Percentiles rank a stretch among this genome's conserved stretches.
Conservation (phyloP, 2,888 invertebrate species). For the Aricia artaxerxes region DNA sequence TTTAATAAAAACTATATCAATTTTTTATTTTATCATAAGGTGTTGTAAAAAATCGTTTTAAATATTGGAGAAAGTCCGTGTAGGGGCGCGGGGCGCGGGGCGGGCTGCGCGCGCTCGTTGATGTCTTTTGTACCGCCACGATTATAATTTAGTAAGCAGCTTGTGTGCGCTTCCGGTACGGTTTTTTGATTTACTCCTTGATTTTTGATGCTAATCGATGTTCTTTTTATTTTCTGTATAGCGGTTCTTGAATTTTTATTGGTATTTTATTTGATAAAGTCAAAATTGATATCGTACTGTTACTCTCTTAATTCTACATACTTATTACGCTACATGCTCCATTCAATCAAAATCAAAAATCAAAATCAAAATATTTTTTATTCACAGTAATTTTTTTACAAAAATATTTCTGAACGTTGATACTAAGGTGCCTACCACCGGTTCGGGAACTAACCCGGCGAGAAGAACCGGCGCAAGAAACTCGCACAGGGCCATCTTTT, state of each 20-base stretch:
- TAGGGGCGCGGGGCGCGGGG: slow-evolving; percentile 35
- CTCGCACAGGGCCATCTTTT: no score
- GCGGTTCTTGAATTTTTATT: slow-evolving; percentile 4
- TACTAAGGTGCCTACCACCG: no score
- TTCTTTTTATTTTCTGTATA: not conserved
- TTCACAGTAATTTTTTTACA: no score
- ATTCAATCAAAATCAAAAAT: no score
- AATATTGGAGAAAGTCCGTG: slow-evolving; percentile 54
- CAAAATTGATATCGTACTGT: not conserved
- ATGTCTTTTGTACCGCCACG: slow-evolving; percentile 62
- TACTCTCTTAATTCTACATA: not conserved
- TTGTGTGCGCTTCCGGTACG: slow-evolving; percentile 30
- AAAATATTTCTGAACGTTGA: no score
- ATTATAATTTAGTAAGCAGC: slow-evolving; percentile 32
- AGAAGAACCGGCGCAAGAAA: no score
- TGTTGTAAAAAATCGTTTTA: slow-evolving; percentile 64
- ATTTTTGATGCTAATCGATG: slow-evolving; percentile 10
- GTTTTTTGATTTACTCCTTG: slow-evolving; percentile 32
- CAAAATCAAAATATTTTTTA: no score
- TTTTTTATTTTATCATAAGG: slow-evolving; percentile 64
- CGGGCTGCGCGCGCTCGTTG: slow-evolving; percentile 48
- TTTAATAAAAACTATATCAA: slow-evolving; percentile 37
- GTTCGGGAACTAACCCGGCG: no score
- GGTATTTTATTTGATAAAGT: not conserved
- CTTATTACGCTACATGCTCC: no score